A percentile compares a stretch with the other conserved stretches of the same genome.
These are phyloP conservation scores for zebrafish (Danio rerio) DNA, from an alignment of 2,113 vertebrate species.

Conservation along the genomic window DNA sequence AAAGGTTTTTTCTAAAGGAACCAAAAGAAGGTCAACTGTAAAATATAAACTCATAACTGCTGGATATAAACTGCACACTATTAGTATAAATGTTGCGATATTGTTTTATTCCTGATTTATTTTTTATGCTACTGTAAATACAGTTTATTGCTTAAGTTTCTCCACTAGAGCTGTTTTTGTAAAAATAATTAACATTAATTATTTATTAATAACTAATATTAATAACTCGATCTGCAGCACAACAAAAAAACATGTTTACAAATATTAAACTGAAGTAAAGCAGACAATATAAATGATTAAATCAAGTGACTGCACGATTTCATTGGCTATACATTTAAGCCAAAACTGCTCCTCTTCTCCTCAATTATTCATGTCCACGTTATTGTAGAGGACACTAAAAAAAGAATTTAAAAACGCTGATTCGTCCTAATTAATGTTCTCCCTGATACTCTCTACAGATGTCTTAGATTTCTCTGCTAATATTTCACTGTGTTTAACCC, in stretches of 20 bases:
- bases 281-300: conserved; percentile 9
- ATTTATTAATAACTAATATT: too few relatives aligned
- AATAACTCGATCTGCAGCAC: too few relatives aligned
- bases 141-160: too few relatives aligned
- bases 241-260: not conserved
- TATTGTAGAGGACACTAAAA: conserved; percentile 61
- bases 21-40: too few relatives aligned
- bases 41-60: too few relatives aligned
- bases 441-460: conserved; percentile 71
- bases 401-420: conserved; percentile 63
- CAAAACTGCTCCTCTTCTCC: conserved; percentile 49
- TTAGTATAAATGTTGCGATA: too few relatives aligned
- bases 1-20: too few relatives aligned
- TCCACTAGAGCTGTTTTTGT: too few relatives aligned
- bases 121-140: too few relatives aligned
- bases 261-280: not conserved
- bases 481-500: conserved; percentile 67
- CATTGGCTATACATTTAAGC: conserved; percentile 73
- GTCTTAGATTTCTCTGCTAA: conserved; percentile 65
- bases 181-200: too few relatives aligned
- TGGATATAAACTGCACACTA: too few relatives aligned
- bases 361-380: conserved; percentile 70
- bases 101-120: too few relatives aligned
- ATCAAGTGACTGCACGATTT: conserved; percentile 66
- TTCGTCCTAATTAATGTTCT: conserved; percentile 64